Evolutionary conservation across 2,797 vertebrate genomes (phyloP).

Genomic region (Alexandromys oeconomus): DNA sequence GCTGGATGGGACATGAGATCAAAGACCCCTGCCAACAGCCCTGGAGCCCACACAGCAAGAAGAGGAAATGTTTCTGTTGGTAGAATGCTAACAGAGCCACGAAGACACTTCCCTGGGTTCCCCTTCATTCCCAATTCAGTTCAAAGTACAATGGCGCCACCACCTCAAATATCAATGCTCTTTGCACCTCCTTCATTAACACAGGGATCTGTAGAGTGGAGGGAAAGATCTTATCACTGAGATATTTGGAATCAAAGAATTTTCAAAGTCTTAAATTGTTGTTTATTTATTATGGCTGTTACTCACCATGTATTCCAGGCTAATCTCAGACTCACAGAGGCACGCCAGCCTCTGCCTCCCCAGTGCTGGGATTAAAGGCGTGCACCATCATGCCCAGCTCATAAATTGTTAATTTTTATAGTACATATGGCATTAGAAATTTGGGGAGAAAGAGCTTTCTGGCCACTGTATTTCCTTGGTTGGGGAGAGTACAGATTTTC

Average conservation of each 20-base stretch:
- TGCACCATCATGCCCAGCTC: not conserved
- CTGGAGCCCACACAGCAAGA: slow-evolving; percentile 53
- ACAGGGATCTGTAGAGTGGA: not conserved
- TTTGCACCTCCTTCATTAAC: not conserved
- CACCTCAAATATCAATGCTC: not conserved
- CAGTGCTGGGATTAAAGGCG: not conserved
- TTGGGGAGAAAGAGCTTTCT: not conserved
- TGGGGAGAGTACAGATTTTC: not conserved
- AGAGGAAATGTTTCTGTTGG: slow-evolving; percentile 46
- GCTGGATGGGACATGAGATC: slow-evolving; percentile 78
- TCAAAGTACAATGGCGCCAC: slow-evolving; percentile 40
- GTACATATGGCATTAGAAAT: not conserved
- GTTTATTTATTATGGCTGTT: not conserved
- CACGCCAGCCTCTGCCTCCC: not conserved
- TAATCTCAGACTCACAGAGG: not conserved
- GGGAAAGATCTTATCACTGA: not conserved
- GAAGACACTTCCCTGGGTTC: slow-evolving; percentile 34
- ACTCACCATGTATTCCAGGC: not conserved
- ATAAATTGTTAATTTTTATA: not conserved
- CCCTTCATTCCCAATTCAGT: slow-evolving; percentile 9
- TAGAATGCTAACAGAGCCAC: slow-evolving; percentile 27
- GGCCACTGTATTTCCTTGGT: not conserved
- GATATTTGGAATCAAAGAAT: slow-evolving; percentile 20
- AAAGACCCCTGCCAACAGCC: slow-evolving; percentile 75
- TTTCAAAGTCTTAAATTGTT: slow-evolving; percentile 19